These are phyloP conservation scores for Merops nubicus DNA, from an alignment of 2,113 vertebrate species.

Conservation along the genomic window DNA sequence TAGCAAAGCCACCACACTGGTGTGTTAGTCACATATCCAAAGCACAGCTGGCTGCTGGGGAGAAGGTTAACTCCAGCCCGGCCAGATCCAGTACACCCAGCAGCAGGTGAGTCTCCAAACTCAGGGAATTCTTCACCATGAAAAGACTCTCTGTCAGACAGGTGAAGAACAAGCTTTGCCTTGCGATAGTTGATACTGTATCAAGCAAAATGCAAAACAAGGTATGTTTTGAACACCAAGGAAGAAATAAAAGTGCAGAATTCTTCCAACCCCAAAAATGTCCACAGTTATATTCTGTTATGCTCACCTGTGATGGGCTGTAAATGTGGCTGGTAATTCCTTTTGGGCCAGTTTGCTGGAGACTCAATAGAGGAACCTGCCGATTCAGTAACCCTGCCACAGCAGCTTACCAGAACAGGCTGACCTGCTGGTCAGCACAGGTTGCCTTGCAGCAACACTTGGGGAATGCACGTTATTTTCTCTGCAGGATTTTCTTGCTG, in stretches of 20 bases:
- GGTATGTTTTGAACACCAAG: neutral
- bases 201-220: neutral
- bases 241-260: neutral
- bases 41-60: neutral
- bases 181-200: neutral
- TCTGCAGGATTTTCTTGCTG: neutral
- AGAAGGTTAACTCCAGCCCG: neutral
- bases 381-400: neutral
- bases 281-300: neutral
- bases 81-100: neutral
- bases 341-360: neutral
- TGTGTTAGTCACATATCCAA: neutral
- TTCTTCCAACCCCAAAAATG: neutral
- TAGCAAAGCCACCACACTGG: neutral
- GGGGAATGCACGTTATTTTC: rapidly evolving
- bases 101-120: neutral
- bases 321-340: neutral
- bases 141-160: neutral
- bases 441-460: rapidly evolving
- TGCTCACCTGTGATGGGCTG: neutral
- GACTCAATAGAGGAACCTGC: neutral
- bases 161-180: neutral
- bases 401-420: neutral
- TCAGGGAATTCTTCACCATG: neutral
- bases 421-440: neutral